A percentile compares a stretch with the other conserved stretches of the same genome.
These are phyloP conservation scores for Stomorhina lunata DNA, from an alignment of 2,888 invertebrate genomes.

Conservation along the genomic window DNA sequence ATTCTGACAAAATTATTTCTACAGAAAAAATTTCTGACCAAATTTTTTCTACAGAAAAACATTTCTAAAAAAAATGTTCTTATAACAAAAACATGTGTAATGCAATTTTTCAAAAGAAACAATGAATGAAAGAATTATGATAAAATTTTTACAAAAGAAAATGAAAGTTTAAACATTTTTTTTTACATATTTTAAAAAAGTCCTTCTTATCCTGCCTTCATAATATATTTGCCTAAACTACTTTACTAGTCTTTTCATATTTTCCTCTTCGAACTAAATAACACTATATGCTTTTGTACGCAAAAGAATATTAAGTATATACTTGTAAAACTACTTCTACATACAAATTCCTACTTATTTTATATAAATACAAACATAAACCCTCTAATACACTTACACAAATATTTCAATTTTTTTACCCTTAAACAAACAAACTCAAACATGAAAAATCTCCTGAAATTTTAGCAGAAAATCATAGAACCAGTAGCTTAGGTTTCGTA, in stretches of 20 bases:
- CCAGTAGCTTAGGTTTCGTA: not conserved
- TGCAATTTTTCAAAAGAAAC: too few relatives aligned
- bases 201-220: not conserved
- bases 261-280: constrained; percentile 24
- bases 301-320: constrained; percentile 56
- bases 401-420: constrained; percentile 3
- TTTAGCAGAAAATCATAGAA: too few relatives aligned
- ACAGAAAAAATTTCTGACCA: too few relatives aligned
- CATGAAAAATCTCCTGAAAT: not conserved
- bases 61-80: too few relatives aligned
- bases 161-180: too few relatives aligned
- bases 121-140: too few relatives aligned
- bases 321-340: constrained; percentile 33
- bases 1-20: too few relatives aligned
- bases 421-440: not conserved
- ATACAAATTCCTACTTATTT: constrained; percentile 40
- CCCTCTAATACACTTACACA: not conserved
- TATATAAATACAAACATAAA: not conserved
- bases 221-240: not conserved
- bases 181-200: not conserved
- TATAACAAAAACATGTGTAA: too few relatives aligned
- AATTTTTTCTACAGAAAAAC: too few relatives aligned
- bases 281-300: constrained; percentile 49
- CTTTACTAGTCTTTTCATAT: not conserved
- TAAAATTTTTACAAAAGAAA: too few relatives aligned